These are phyloP conservation scores for Sarcophaga peregrina DNA, from an alignment of 1,140 invertebrate genomes.

Conservation along the genomic window DNA sequence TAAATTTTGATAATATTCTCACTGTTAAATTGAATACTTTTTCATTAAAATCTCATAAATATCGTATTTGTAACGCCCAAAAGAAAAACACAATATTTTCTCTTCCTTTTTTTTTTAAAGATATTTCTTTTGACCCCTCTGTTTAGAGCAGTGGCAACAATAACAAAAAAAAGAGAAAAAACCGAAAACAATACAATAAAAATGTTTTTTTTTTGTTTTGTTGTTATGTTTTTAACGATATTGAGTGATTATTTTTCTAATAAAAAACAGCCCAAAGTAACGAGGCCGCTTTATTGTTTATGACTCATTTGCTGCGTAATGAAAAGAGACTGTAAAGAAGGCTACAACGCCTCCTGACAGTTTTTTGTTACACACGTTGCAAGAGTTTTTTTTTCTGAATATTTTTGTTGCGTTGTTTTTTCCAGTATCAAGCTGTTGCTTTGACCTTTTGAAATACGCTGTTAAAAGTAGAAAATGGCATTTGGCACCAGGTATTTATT, in stretches of 20 bases:
- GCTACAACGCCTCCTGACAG: not conserved
- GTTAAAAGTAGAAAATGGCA: not conserved
- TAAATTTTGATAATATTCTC: conserved; percentile 8
- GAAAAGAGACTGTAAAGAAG: not conserved
- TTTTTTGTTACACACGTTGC: not conserved
- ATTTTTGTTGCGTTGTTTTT: not conserved
- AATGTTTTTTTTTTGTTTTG: not conserved
- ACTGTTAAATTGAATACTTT: conserved; percentile 6
- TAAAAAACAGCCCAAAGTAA: conserved; percentile 42
- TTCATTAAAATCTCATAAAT: conserved; percentile 38
- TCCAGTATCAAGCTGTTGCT: conserved; percentile 39
- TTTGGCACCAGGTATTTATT: conserved; percentile 25
- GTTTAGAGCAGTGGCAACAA: not conserved
- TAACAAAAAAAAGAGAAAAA: not conserved
- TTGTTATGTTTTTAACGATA: not conserved
- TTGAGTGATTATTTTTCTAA: conserved; percentile 45
- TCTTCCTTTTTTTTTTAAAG: not conserved
- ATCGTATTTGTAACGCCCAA: conserved; percentile 38
- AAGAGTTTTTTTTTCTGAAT: too few relatives aligned
- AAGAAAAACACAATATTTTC: not conserved
- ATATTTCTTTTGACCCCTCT: not conserved
- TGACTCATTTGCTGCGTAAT: conserved; percentile 45
- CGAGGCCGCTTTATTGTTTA: conserved; percentile 47
- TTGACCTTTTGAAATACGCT: not conserved
- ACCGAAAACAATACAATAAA: conserved; percentile 17